phyloP scores from a whole-genome alignment of 2,797 vertebrate genomes.

The Poliocrania exsul region DNA sequence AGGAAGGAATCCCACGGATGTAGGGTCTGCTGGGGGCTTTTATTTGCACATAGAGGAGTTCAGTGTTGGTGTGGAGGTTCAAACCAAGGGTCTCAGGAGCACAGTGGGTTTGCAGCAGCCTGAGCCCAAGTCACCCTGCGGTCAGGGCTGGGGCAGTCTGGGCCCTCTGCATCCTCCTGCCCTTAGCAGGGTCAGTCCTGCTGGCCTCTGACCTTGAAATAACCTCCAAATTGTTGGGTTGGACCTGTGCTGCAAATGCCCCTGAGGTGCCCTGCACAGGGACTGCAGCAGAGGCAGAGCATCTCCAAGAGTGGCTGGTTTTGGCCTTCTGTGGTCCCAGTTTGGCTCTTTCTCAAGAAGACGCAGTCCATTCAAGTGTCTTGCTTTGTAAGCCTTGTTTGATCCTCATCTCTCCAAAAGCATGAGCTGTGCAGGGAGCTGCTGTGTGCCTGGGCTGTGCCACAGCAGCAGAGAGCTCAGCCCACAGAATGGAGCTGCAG shows the following conservation, averaged over 20 bases:
- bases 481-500: not conserved
- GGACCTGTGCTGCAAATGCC: too few relatives aligned
- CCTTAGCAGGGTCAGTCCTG: not conserved
- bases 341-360: not conserved
- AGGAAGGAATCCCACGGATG: not conserved
- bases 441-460: not conserved
- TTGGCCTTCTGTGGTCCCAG: not conserved
- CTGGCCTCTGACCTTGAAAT: not conserved
- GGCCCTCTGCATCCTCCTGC: not conserved
- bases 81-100: not conserved
- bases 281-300: accelerated
- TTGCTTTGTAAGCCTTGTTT: not conserved
- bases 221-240: not conserved
- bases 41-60: not conserved
- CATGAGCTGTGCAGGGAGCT: not conserved
- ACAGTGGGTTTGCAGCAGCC: not conserved
- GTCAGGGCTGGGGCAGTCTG: not conserved
- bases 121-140: accelerated
- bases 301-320: not conserved
- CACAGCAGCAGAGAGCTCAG: not conserved
- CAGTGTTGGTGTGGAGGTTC: not conserved
- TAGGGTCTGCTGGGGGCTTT: not conserved
- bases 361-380: accelerated
- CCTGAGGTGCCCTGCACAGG: not conserved
- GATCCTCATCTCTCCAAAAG: not conserved